These are phyloP conservation scores for Acanthacorydalis orientalis DNA, from an alignment of 2,888 invertebrate species.

Conservation along the genomic window DNA sequence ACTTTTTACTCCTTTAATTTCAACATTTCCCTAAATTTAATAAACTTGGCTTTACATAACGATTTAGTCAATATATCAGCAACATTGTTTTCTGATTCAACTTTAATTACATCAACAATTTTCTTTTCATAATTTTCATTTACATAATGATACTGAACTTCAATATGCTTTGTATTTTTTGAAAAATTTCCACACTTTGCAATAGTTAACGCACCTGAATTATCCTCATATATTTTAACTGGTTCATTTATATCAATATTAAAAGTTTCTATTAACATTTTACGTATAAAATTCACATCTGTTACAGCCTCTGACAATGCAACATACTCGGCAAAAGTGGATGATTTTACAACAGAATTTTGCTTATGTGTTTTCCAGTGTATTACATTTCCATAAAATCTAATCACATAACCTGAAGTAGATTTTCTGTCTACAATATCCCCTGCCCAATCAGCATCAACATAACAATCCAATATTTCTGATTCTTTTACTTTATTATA, in stretches of 20 bases:
- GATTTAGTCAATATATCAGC: conserved; percentile 14
- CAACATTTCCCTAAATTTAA: conserved; percentile 8
- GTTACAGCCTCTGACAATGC: conserved; percentile 12
- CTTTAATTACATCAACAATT: conserved; percentile 13
- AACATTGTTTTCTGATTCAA: conserved; percentile 14
- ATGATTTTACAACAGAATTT: conserved; percentile 12
- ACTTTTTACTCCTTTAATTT: background rate
- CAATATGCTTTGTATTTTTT: conserved; percentile 14
- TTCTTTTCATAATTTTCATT: conserved; percentile 14
- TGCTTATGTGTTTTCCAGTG: conserved; percentile 19
- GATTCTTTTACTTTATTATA: conserved; percentile 11
- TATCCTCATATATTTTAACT: conserved; percentile 14
- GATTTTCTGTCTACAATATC: conserved; percentile 12
- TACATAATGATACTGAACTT: conserved; percentile 14
- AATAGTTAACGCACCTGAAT: conserved; percentile 13
- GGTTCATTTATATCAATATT: conserved; percentile 8
- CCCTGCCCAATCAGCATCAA: conserved; percentile 20
- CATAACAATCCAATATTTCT: conserved; percentile 15
- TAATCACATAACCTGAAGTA: conserved; percentile 17
- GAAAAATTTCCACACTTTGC: conserved; percentile 14
- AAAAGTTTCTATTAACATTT: conserved; percentile 8
- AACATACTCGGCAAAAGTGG: conserved; percentile 13
- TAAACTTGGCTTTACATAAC: conserved; percentile 7
- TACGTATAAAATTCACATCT: conserved; percentile 9
- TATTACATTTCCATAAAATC: conserved; percentile 17